A percentile compares a stretch with the other conserved stretches of the same genome.
phyloP scores from a whole-genome alignment of 1,140 invertebrate species.

The Aphaenogaster ashmeadi region DNA sequence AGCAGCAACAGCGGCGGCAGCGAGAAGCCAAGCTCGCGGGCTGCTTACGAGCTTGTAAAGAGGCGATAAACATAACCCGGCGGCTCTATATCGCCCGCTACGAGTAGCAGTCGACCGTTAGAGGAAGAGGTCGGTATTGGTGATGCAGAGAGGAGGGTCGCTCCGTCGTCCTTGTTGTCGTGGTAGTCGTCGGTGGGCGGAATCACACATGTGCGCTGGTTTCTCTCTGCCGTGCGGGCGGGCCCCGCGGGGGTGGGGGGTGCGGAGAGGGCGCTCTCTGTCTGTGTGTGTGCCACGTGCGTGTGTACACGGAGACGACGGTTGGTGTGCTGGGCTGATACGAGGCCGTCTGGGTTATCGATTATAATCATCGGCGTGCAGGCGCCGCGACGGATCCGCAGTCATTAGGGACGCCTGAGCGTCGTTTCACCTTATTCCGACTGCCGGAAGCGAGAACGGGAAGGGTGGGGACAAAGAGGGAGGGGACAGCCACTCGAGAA shows the following conservation, averaged over 20 bases:
- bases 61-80: slow-evolving; percentile 84
- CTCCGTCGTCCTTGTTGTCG: slow-evolving; percentile 37
- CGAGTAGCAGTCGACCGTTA: slow-evolving; percentile 58
- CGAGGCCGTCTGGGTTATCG: slow-evolving; percentile 79
- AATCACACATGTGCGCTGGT: slow-evolving; percentile 70
- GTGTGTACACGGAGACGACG: neutral
- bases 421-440: slow-evolving; percentile 77
- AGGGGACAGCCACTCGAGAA: slow-evolving; percentile 65
- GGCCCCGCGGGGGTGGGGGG: neutral
- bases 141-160: slow-evolving; percentile 57
- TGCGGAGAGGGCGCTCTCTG: neutral
- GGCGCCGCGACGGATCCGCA: slow-evolving; percentile 78
- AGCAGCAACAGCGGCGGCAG: slow-evolving; percentile 61
- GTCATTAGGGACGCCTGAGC: slow-evolving; percentile 83
- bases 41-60: slow-evolving; percentile 86
- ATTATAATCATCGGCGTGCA: slow-evolving; percentile 83
- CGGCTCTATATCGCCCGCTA: slow-evolving; percentile 68
- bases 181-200: slow-evolving; percentile 61
- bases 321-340: slow-evolving; percentile 36
- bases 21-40: slow-evolving; percentile 79
- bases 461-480: neutral
- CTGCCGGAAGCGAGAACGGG: slow-evolving; percentile 69
- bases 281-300: neutral
- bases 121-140: slow-evolving; percentile 67
- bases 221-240: slow-evolving; percentile 57